phyloP scores from a whole-genome alignment of 2,113 vertebrate species.

The Atlantisia rogersi region DNA sequence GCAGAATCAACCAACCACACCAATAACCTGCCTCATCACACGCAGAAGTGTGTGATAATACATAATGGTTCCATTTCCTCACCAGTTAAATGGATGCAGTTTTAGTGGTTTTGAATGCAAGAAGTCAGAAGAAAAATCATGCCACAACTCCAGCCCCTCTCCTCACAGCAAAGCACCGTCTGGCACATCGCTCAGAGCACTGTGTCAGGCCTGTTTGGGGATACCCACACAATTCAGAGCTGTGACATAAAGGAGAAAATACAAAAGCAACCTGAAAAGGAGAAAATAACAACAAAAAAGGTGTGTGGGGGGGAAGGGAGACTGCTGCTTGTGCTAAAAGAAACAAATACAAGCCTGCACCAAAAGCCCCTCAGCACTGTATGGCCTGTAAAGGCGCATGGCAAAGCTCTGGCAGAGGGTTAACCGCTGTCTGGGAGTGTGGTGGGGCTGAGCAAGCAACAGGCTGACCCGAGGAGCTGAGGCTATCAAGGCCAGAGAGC shows the following conservation, averaged over 20 bases:
- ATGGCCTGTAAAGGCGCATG: rapidly evolving
- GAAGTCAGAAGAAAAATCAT: not conserved
- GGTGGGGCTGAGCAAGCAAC: not conserved
- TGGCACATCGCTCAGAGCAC: not conserved
- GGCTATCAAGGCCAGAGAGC: not conserved
- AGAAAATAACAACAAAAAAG: no score
- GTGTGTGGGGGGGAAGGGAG: not conserved
- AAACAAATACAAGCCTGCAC: not conserved
- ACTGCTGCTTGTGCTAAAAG: not conserved
- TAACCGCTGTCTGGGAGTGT: rapidly evolving
- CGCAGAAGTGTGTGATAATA: not conserved
- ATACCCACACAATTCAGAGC: not conserved
- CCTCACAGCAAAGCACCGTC: not conserved
- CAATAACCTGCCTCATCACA: not conserved
- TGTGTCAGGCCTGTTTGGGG: rapidly evolving
- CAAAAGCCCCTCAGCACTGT: rapidly evolving
- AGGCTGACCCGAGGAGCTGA: not conserved
- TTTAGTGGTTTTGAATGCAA: not conserved
- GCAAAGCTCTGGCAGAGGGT: not conserved
- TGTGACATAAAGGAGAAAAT: not conserved
- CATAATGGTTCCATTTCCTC: no score
- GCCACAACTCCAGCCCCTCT: not conserved
- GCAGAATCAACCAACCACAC: not conserved
- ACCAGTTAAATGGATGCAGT: rapidly evolving
- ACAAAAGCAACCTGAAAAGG: not conserved